Conservation (phyloP, 2,888 invertebrate genomes). For the Nysson spinosus region DNA sequence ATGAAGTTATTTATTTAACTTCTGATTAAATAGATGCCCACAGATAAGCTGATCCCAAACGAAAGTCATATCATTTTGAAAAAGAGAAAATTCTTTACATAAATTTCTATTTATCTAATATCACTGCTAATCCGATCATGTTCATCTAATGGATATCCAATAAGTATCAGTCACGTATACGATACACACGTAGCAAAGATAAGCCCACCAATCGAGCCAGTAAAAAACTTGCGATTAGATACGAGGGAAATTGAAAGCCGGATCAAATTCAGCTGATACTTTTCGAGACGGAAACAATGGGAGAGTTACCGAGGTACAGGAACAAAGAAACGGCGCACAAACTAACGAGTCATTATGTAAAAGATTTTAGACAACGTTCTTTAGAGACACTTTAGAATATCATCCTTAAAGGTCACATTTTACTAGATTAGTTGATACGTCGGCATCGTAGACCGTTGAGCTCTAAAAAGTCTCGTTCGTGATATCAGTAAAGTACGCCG, state of each 20-base stretch:
- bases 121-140: too few species aligned
- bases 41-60: too few species aligned
- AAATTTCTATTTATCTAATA: too few species aligned
- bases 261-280: background rate
- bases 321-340: conserved; percentile 51
- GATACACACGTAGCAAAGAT: conserved; percentile 25
- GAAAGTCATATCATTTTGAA: too few species aligned
- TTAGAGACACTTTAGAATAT: conserved; percentile 34
- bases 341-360: conserved; percentile 27
- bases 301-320: background rate
- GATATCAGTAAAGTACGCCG: conserved; percentile 11
- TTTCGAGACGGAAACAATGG: background rate
- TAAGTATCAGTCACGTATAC: conserved; percentile 37
- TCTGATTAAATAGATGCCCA: too few species aligned
- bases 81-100: too few species aligned
- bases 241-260: background rate
- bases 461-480: conserved; percentile 15
- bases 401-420: conserved; percentile 35
- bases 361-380: conserved; percentile 25
- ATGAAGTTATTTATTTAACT: too few species aligned
- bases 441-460: conserved; percentile 24
- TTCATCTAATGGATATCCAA: conserved; percentile 16
- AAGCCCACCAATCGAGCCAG: conserved; percentile 18
- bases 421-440: conserved; percentile 41
- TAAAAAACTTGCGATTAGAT: conserved; percentile 1